Evolutionary conservation across 1,140 invertebrate species (phyloP).

Genomic region (Phymorhynchus buccinoides): DNA sequence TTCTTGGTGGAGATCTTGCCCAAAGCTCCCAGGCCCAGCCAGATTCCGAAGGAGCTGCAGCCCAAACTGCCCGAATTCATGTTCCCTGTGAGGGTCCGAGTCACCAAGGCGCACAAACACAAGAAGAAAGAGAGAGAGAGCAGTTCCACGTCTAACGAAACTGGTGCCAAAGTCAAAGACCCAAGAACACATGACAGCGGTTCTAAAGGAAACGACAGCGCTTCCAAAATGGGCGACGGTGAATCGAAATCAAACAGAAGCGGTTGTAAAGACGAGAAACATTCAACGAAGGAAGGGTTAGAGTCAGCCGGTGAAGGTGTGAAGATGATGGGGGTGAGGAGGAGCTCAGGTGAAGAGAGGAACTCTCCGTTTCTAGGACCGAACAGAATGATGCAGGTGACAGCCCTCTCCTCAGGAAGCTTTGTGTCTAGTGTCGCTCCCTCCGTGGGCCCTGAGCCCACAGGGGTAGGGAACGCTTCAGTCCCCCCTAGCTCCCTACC

Average conservation of each 20-base stretch:
- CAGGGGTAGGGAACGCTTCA: no score
- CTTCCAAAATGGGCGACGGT: no score
- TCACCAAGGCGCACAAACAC: conserved; percentile 34
- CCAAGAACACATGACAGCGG: no score
- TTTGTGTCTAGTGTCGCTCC: no score
- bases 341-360: neutral
- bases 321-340: neutral
- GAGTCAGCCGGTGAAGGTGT: neutral
- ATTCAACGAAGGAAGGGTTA: no score
- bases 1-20: conserved; percentile 63
- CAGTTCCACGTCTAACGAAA: no score
- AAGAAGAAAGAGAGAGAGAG: neutral
- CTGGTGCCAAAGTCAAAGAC: neutral
- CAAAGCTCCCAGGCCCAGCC: conserved; percentile 60
- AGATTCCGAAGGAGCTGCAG: conserved; percentile 64
- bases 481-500: neutral
- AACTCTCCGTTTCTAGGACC: neutral
- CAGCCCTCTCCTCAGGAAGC: neutral
- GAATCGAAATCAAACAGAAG: no score
- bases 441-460: no score
- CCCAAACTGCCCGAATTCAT: conserved; percentile 61
- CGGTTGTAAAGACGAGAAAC: no score
- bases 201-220: no score
- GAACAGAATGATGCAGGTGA: neutral
- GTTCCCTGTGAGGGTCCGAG: conserved; percentile 61